Conservation (phyloP, 2,797 vertebrate genomes). For the Peromyscus nudipes region DNA sequence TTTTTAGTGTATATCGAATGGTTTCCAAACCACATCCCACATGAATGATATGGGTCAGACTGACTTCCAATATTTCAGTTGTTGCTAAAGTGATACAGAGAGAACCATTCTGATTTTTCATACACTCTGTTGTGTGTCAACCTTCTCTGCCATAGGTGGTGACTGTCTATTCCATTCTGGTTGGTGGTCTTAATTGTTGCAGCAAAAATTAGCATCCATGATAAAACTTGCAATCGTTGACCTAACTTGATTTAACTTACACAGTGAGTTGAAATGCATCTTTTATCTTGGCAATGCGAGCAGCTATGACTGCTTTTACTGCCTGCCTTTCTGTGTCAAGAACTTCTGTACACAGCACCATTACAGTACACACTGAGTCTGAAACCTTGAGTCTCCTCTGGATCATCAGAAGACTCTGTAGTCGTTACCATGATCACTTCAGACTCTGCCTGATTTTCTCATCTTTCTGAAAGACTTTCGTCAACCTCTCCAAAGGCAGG, state of each 20-base stretch:
- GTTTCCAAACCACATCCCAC: neutral
- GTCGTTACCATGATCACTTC: neutral
- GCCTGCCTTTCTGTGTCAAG: neutral
- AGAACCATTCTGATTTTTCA: neutral
- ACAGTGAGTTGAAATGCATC: neutral
- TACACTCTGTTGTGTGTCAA: neutral
- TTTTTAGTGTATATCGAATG: neutral
- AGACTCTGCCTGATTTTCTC: neutral
- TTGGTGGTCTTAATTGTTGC: neutral
- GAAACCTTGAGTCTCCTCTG: neutral
- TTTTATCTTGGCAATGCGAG: neutral
- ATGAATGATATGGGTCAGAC: neutral
- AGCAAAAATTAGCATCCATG: neutral
- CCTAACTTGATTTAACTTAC: neutral
- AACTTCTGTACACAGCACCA: neutral
- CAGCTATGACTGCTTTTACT: neutral
- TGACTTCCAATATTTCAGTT: neutral
- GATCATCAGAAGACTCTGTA: neutral
- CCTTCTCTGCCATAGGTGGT: neutral
- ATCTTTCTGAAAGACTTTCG: neutral
- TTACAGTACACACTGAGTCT: neutral
- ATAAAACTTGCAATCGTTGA: neutral
- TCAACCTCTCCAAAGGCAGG: neutral
- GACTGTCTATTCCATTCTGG: neutral
- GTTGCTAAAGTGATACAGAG: neutral